Percentiles rank a stretch among this genome's conserved stretches.
Evolutionary conservation across 2,888 invertebrate genomes (phyloP).

Genomic region (Oithona nana): DNA sequence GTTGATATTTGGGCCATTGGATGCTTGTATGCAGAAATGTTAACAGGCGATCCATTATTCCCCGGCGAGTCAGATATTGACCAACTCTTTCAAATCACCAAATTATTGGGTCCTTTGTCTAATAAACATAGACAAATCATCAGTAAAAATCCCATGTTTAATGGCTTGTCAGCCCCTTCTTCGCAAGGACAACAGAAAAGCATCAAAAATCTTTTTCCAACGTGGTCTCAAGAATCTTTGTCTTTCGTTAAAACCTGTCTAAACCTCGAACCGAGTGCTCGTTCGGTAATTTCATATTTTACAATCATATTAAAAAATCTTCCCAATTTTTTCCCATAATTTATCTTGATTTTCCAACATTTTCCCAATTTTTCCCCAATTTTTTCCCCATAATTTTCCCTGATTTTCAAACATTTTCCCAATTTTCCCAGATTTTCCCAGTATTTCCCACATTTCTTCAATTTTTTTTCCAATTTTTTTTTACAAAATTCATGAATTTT

Average conservation of each 20-base stretch:
- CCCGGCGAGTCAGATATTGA: conserved; percentile 79
- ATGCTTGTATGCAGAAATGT: conserved; percentile 63
- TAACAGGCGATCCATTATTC: conserved; percentile 65
- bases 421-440: too few relatives aligned
- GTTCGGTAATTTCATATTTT: conserved; percentile 35
- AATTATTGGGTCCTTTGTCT: conserved; percentile 40
- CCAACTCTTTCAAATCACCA: conserved; percentile 60
- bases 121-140: conserved; percentile 32
- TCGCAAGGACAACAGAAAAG: conserved; percentile 25
- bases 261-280: conserved; percentile 40
- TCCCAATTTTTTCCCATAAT: too few relatives aligned
- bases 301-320: too few relatives aligned
- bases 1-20: conserved; percentile 78
- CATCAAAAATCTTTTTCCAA: conserved; percentile 30
- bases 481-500: too few relatives aligned
- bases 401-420: too few relatives aligned
- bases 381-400: too few relatives aligned
- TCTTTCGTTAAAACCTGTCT: conserved; percentile 37
- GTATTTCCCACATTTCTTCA: too few relatives aligned
- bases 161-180: conserved; percentile 23
- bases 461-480: too few relatives aligned
- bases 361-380: too few relatives aligned
- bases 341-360: too few relatives aligned
- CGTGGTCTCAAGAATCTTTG: conserved; percentile 30
- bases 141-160: conserved; percentile 31